Evolutionary conservation across 2,797 vertebrate genomes (phyloP), one percentile per base, ranked within the genome.

Genomic region (Hydrolagus colliei): DNA sequence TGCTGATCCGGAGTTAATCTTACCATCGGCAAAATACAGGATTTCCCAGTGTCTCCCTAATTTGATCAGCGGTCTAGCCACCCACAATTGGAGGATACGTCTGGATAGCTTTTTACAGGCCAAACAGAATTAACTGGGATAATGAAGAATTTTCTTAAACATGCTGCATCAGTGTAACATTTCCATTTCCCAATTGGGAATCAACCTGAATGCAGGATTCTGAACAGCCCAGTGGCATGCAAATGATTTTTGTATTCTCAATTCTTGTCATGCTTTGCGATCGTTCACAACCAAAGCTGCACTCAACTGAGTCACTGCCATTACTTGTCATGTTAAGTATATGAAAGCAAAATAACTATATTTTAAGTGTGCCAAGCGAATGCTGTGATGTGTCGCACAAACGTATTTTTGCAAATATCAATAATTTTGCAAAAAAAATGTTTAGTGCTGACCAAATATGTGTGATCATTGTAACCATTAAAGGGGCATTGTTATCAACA

Each of bases 51-150:
- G 62, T 59, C 87, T 79, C 16, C 80, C 89, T 32, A 77, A 9
- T 86, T 68, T 67, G 84, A 76, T 52, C 87, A 86, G 86, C 88
- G 86, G 78, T 79, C 52, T 52, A 72, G 74, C 82, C n/a, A 10
- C 72, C 22, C 41, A 6, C 41, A 52, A 3, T 52, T 18, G 41
- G 16, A 52, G 7, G 20, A 77, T 77, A 52, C 0, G 41, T 52
- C 0, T 0, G 11, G 61, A 52, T 22, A 61, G 41, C 9, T 77
- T 20, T 27, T n/a, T 41, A 52, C 6, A 77, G n/a, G 16, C 41
- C 20, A 3, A 5, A 77, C 11, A 16, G 61, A 77, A 77, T 12
- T 16, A 61, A 77, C 52, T 77, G 9, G 2, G 61, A 76, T 76
- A 76, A 76, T 10, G 20, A 14, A 76, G 35, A 62, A 79, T 63